These are phyloP conservation scores for Vireo griseus DNA, from an alignment of 2,797 vertebrate species.

Conservation along the genomic window DNA sequence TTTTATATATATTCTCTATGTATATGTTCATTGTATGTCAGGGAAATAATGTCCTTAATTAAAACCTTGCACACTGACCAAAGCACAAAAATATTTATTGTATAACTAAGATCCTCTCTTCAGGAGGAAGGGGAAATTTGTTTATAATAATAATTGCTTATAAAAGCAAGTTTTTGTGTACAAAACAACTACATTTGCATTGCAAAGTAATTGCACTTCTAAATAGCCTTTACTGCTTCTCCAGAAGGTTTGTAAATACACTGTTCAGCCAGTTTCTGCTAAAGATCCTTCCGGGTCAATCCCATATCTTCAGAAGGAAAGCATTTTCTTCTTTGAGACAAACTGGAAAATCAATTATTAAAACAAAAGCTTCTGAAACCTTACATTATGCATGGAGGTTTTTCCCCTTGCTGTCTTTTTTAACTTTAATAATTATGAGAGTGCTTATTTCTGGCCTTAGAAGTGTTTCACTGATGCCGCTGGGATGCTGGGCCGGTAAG, in stretches of 20 bases:
- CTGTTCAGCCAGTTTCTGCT: background rate
- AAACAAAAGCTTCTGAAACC: background rate
- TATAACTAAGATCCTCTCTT: background rate
- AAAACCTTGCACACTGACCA: background rate
- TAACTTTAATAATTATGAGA: background rate
- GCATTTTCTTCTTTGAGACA: background rate
- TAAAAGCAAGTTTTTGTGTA: background rate
- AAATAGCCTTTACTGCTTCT: background rate
- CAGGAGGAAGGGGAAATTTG: background rate
- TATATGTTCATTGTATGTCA: background rate
- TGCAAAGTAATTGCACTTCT: background rate
- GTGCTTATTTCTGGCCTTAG: background rate
- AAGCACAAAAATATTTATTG: background rate
- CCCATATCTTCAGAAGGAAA: background rate
- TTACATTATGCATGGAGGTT: background rate
- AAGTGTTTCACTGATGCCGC: background rate
- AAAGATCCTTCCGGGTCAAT: background rate
- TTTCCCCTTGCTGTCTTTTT: background rate
- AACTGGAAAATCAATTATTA: conserved; percentile 8
- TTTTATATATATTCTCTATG: background rate
- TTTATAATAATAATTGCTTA: background rate
- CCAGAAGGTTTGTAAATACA: background rate
- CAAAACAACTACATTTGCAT: background rate
- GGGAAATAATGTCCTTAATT: background rate
- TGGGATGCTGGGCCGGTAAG: background rate